Base-by-base conservation (phyloP, 1,140 invertebrate genomes). In the Ctenoplectra terminalis region DNA sequence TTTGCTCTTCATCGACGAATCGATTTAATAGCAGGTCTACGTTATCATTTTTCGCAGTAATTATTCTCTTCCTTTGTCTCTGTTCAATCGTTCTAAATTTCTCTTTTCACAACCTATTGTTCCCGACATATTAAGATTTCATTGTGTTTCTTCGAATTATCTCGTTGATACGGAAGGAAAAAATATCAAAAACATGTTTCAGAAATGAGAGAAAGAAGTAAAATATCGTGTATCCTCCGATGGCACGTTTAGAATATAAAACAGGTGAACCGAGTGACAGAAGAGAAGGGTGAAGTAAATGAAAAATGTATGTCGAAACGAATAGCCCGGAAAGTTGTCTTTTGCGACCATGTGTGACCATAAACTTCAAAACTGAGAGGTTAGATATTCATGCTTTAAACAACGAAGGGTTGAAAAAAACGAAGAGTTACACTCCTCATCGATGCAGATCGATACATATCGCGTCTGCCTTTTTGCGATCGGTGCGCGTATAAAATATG, bases 231-330 rank as follows among this genome's bases (percentile, higher is more conserved):
- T 64, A 52, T 23, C 17, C 46, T n/a, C 15, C 0, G 43, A 17
- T n/a, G 46, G 1, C n/a, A 26, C 58, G 60, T 64, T 37, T 26
- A 0, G 73, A 75, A 75, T 75, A 75, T 64, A 29, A 75, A 75
- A 52, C 60, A 52, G 46, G 46, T 37, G 31, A 48, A 31, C 56
- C 43, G 58, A 34, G 15, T 31, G n/a, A 75, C 34, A 17, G 29
- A 23, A 20, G 26, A 31, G 26, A 64, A 26, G 60, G 60, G 9
- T 26, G 9, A 43, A 37, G 37, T 26, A 23, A 60, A 64, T 75
- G 46, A 64, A 6, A 64, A 52, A 75, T 64, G 73, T 43, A 52
- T 64, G 34, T 37, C 31, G 58, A 64, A 58, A 73, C 54, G 37
- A 73, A 73, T 43, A 23, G 13, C 4, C 11, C 9, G 60, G 34